phyloP scores from a whole-genome alignment of 2,888 invertebrate genomes.

The Drosophila percnosoma region DNA sequence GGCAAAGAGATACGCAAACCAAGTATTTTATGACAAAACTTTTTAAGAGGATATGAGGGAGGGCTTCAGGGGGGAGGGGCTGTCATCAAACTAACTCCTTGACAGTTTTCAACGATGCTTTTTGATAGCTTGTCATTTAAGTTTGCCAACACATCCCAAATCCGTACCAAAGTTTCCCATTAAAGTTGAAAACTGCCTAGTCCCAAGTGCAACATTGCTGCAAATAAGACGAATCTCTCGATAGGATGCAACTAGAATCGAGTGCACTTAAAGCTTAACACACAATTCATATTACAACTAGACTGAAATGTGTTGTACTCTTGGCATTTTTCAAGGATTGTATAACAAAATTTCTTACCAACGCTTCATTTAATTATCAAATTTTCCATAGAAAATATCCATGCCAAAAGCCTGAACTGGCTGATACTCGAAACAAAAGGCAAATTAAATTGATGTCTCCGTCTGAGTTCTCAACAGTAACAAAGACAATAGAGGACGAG shows the following conservation, averaged over 20 bases:
- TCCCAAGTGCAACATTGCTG: not conserved
- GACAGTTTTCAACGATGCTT: slow-evolving; percentile 20
- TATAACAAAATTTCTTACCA: not conserved
- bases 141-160: slow-evolving; percentile 14
- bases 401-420: not conserved
- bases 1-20: slow-evolving; percentile 6
- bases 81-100: slow-evolving; percentile 7
- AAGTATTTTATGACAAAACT: slow-evolving; percentile 40
- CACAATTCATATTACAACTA: not conserved
- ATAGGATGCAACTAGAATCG: not conserved
- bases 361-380: not conserved
- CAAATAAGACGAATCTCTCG: not conserved
- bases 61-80: not conserved
- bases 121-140: slow-evolving; percentile 38
- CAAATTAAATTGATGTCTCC: not conserved
- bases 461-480: not conserved
- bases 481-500: slow-evolving; percentile 5
- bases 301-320: not conserved
- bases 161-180: slow-evolving; percentile 21
- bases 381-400: not conserved
- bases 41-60: slow-evolving; percentile 7
- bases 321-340: not conserved
- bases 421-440: not conserved
- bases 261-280: not conserved
- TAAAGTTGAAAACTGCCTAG: slow-evolving; percentile 5